Base-by-base conservation (phyloP, 23 tunicate genomes). In the Styela clava region DNA sequence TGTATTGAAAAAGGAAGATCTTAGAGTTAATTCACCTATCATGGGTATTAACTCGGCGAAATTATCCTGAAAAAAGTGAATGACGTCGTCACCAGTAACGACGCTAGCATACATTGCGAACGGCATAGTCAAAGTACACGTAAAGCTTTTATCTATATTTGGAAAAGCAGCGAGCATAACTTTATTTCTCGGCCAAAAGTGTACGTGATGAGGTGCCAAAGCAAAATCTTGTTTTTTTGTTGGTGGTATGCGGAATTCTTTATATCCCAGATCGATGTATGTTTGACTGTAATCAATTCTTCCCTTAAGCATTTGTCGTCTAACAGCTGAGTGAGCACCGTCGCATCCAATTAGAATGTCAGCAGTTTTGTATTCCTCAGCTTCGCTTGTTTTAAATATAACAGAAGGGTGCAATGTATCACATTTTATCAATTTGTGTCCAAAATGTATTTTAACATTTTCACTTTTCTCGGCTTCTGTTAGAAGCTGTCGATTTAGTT, bases 41-140 rank as follows among this genome's bases (percentile, higher is more conserved):
- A 85, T 31, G 12, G 86, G 84, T 19, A 91, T 69, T 36, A 32
- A 63, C 35, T 82, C 87, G 1, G 87, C 85, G 70, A 91, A 91
- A 5, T 78, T 44, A 31, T 82, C 69, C 1, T 69, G 69, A 62
- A 91, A 91, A 44, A 91, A 91, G n/a, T 85, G 63, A 3, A 86
- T 2, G 9, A 86, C 97, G 63, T 82, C 67, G 16, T 82, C 85
- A 1, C 79, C 90, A 69, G 70, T 78, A 23, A 36, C 77, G 32
- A 91, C 62, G 5, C 63, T 23, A 16, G 85, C 86, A 76, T 74
- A 90, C 16, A 74, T 72, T 23, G 64, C 29, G 74, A 81, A 63
- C 1, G 96, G 84, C 96, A 90, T 85, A 63, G 86, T 85, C 71
- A 91, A 74, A 16, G 97, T 91, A 37, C 84, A 83, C 22, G 97